Percentiles rank a stretch among this genome's conserved stretches.
These are phyloP conservation scores for Cheirogaleus major DNA, from an alignment of 2,797 vertebrate species.

Conservation along the genomic window DNA sequence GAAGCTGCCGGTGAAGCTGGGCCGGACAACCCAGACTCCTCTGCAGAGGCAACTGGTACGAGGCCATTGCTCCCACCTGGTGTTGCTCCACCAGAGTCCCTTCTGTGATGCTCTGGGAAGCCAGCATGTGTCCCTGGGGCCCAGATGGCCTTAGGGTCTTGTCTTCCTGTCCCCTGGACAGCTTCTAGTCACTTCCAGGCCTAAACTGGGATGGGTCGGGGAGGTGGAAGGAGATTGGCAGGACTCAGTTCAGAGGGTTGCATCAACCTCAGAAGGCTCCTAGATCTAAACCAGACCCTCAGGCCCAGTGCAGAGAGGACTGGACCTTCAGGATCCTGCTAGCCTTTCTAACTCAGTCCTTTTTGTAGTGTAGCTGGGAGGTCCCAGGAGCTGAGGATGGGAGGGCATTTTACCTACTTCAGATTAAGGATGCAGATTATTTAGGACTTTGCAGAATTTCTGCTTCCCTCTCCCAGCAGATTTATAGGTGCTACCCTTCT, in stretches of 20 bases:
- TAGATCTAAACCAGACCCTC: not conserved
- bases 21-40: slow-evolving; percentile 64
- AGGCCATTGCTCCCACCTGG: not conserved
- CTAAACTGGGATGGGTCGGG: not conserved
- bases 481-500: not conserved
- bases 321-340: not conserved
- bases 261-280: not conserved
- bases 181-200: not conserved
- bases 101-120: not conserved
- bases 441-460: not conserved
- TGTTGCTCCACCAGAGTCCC: not conserved
- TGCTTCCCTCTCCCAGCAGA: not conserved
- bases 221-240: not conserved
- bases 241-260: not conserved
- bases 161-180: not conserved
- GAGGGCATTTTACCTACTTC: not conserved
- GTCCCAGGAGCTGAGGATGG: not conserved
- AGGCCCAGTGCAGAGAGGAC: not conserved
- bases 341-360: not conserved
- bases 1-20: slow-evolving; percentile 55
- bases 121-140: not conserved
- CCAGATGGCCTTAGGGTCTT: not conserved
- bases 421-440: not conserved
- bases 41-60: slow-evolving; percentile 80
- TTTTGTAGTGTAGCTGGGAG: not conserved